Evolutionary conservation across 2,888 invertebrate species (phyloP).

Genomic region (Serrognathus titanus): DNA sequence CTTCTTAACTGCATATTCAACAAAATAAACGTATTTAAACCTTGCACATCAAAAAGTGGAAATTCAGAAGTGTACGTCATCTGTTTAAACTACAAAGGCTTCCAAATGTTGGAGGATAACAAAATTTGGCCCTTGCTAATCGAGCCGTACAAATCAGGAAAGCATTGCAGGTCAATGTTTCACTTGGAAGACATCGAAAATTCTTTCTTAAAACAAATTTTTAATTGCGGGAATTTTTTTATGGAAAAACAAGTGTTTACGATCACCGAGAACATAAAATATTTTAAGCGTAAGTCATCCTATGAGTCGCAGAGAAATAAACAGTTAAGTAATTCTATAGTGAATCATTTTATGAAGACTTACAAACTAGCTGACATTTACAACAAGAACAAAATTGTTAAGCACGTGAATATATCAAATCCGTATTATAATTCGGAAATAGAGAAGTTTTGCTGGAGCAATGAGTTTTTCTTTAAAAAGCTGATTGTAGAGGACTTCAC

Average conservation of each 20-base stretch:
- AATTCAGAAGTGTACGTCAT: slow-evolving; percentile 92
- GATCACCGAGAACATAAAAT: slow-evolving; percentile 64
- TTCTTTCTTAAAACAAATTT: slow-evolving; percentile 62
- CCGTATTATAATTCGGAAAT: neutral
- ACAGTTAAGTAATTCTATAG: slow-evolving; percentile 46
- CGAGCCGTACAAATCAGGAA: slow-evolving; percentile 48
- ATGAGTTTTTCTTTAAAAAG: slow-evolving; percentile 5
- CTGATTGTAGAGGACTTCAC: neutral
- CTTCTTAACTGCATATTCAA: slow-evolving; percentile 73
- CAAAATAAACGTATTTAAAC: slow-evolving; percentile 76
- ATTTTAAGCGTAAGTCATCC: slow-evolving; percentile 51
- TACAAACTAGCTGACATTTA: slow-evolving; percentile 57
- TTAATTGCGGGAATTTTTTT: slow-evolving; percentile 63
- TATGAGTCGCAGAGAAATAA: slow-evolving; percentile 26
- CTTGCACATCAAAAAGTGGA: slow-evolving; percentile 89
- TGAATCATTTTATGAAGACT: slow-evolving; percentile 56
- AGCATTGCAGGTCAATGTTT: slow-evolving; percentile 55
- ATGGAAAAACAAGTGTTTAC: slow-evolving; percentile 64
- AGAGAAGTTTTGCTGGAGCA: slow-evolving; percentile 1
- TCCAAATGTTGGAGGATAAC: slow-evolving; percentile 25
- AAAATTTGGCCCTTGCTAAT: slow-evolving; percentile 43
- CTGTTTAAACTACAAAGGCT: slow-evolving; percentile 61
- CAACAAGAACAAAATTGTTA: slow-evolving; percentile 46
- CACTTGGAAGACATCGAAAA: slow-evolving; percentile 57
- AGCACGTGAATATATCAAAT: slow-evolving; percentile 6